These are phyloP conservation scores for Gymnobelideus leadbeateri DNA, from an alignment of 2,113 vertebrate species.

Conservation along the genomic window DNA sequence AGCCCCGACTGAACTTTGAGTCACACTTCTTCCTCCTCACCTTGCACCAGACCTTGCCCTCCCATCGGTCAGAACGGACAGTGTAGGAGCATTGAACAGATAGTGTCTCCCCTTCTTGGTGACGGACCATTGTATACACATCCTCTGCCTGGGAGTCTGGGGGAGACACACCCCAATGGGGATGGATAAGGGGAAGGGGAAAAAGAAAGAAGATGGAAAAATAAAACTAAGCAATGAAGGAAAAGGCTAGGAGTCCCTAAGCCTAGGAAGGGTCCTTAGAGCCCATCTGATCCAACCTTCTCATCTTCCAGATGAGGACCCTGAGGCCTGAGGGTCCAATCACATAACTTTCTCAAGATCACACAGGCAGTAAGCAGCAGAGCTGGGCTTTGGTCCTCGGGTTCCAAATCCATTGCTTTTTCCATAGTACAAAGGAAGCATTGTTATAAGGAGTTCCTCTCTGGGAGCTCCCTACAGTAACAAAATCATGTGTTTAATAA, in stretches of 20 bases:
- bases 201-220: neutral
- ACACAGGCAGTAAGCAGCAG: neutral
- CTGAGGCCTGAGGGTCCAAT: neutral
- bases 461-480: too few species aligned
- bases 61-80: accelerated
- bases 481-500: too few species aligned
- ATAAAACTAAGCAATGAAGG: neutral
- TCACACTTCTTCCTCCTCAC: accelerated
- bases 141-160: conserved; percentile 49
- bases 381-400: neutral
- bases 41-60: conserved; percentile 61
- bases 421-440: neutral
- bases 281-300: neutral
- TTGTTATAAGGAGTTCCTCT: too few species aligned
- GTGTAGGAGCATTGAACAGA: conserved; percentile 67
- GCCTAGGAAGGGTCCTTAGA: neutral
- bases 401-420: neutral
- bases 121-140: accelerated
- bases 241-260: neutral
- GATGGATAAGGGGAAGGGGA: neutral
- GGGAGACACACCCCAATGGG: conserved; percentile 36
- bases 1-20: accelerated
- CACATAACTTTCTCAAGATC: neutral
- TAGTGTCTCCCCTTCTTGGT: conserved; percentile 65
- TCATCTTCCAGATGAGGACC: neutral